Evolutionary conservation across 1,140 invertebrate genomes (phyloP).

Genomic region (Drosophila tropicalis): DNA sequence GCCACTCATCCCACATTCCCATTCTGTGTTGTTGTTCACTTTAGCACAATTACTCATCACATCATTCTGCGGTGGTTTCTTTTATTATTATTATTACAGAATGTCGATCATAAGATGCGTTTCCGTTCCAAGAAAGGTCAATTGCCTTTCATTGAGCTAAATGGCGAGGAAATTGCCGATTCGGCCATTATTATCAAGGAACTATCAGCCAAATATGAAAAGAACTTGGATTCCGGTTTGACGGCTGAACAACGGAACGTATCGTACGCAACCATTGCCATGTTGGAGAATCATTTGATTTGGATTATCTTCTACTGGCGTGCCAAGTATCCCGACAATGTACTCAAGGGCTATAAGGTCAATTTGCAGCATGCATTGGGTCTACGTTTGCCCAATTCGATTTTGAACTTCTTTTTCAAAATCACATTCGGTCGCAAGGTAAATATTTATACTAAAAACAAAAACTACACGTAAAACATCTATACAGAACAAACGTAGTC

Average conservation of each 20-base stretch:
- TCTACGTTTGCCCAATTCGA: slow-evolving; percentile 92
- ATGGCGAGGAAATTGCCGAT: slow-evolving; percentile 96
- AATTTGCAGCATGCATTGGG: slow-evolving; percentile 94
- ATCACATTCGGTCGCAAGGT: slow-evolving; percentile 94
- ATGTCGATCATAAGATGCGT: slow-evolving; percentile 97
- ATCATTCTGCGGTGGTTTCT: slow-evolving; percentile 19
- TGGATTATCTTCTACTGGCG: slow-evolving; percentile 96
- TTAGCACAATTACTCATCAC: slow-evolving; percentile 49
- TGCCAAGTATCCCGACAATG: slow-evolving; percentile 92
- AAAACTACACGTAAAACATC: background rate
- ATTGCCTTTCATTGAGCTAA: slow-evolving; percentile 95
- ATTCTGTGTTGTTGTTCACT: background rate
- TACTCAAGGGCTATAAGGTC: slow-evolving; percentile 94
- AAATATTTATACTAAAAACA: slow-evolving; percentile 53
- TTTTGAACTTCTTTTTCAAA: slow-evolving; percentile 96
- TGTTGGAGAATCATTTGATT: slow-evolving; percentile 96
- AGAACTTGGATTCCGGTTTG: slow-evolving; percentile 91
- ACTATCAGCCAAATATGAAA: slow-evolving; percentile 90
- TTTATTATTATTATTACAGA: slow-evolving; percentile 86
- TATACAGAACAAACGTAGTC: background rate
- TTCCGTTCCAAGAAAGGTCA: slow-evolving; percentile 96
- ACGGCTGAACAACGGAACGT: slow-evolving; percentile 93
- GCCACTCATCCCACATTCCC: slow-evolving; percentile 14
- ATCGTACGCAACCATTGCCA: slow-evolving; percentile 95
- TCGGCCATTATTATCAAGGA: slow-evolving; percentile 95